Evolutionary conservation across 1,140 invertebrate species (phyloP), one percentile per base, ranked within the genome.

Genomic region (Argopecten irradians): DNA sequence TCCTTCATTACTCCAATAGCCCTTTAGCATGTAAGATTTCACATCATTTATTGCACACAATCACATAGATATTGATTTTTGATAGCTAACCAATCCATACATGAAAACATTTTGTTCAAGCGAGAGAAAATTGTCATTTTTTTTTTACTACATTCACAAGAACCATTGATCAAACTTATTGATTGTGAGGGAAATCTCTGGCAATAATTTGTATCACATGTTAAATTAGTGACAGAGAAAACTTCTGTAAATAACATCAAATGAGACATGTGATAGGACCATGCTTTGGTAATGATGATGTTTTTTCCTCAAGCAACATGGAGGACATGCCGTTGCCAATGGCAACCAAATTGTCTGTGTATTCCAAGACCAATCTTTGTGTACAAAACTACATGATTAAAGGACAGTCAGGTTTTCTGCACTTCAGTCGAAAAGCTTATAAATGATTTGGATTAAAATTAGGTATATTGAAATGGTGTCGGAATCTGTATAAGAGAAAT

Each of bases 311-410:
- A 71, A 71, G 55, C 55, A 71, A 71, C 5, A 71, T 71, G 55
- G 55, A 71, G 55, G 55, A 28, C 55, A 71, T 71, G 55, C n/a
- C 16, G 55, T 71, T 71, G 55, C 22, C n/a, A 39, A 71, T 71
- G 55, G 13, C n/a, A 71, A 71, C 55, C 55, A 28, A 71, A 28
- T 28, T 71, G 55, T 71, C 55, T 71, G 55, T 71, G 28, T 71
- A 71, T 71, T 71, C 55, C 55, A 71, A 71, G n/a, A 71, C 22
- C 55, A 71, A 71, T n/a, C 55, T 28, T 71, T 71, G 55, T 71
- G 55, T 0, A 71, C 55, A 71, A 28, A n/a, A 71, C 22, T 71
- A n/a, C n/a, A n/a, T n/a, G 22, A 71, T 71, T n/a, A n/a, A 71
- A 71, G 22, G 55, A 71, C n/a, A 71, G n/a, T n/a, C n/a, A n/a